Conservation (phyloP, 92 coral and sea anemone genomes). For the Isaurus tuberculatus region DNA sequence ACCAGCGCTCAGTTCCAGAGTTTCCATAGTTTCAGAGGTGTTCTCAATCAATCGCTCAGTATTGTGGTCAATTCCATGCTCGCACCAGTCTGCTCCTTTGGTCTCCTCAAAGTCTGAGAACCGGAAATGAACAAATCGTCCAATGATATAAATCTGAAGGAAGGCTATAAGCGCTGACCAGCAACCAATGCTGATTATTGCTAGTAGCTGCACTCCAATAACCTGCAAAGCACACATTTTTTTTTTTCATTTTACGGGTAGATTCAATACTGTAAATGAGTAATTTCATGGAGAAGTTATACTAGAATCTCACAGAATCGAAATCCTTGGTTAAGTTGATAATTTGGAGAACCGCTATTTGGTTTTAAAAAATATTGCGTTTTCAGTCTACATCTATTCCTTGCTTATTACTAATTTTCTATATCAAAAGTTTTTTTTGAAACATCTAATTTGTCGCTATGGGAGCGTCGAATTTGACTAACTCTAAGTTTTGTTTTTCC, state of each 20-base stretch:
- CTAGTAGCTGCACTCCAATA: conserved; percentile 35
- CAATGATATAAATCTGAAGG: conserved; percentile 48
- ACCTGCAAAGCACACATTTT: conserved; percentile 4
- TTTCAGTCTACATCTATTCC: too few relatives aligned
- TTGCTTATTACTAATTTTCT: too few relatives aligned
- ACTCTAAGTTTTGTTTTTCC: too few relatives aligned
- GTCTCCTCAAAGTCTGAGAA: conserved; percentile 39
- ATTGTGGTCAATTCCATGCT: conserved; percentile 47
- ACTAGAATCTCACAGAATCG: too few relatives aligned
- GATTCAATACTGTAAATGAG: neutral
- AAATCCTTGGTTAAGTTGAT: too few relatives aligned
- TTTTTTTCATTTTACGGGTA: neutral
- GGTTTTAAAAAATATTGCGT: too few relatives aligned
- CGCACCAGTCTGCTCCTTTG: conserved; percentile 48
- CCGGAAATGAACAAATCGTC: conserved; percentile 36
- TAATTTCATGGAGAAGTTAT: too few relatives aligned
- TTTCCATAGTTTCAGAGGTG: conserved; percentile 14
- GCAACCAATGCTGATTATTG: conserved; percentile 30
- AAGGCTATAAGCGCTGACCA: conserved; percentile 43
- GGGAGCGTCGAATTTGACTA: too few relatives aligned
- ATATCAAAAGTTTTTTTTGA: too few relatives aligned
- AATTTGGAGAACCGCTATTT: too few relatives aligned
- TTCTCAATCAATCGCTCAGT: conserved; percentile 43
- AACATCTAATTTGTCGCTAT: too few relatives aligned
- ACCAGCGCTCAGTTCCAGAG: conserved; percentile 15